Conservation (phyloP, 1,140 invertebrate genomes). For the Thaumetopoea pityocampa region DNA sequence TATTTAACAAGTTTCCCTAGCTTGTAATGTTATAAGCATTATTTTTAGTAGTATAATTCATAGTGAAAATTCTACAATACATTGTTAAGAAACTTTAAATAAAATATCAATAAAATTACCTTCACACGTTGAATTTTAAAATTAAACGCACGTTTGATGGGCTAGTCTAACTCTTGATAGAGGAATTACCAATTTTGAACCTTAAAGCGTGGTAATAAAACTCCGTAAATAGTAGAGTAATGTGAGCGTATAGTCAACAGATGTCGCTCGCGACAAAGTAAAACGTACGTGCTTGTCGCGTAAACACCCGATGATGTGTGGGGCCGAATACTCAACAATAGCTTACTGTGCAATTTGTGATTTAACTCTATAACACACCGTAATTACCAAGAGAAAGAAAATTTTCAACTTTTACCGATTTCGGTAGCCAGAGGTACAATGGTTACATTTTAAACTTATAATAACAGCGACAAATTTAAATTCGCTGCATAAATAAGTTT, state of each 20-base stretch:
- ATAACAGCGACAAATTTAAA: background rate
- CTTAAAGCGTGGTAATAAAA: slow-evolving; percentile 16
- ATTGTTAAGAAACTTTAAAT: slow-evolving; percentile 16
- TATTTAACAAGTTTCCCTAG: no score
- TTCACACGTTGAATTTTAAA: slow-evolving; percentile 47
- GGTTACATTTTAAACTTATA: slow-evolving; percentile 2
- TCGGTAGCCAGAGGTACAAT: slow-evolving; percentile 27
- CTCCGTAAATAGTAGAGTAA: background rate
- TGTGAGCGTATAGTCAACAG: slow-evolving; percentile 29
- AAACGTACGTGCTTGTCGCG: slow-evolving; percentile 56
- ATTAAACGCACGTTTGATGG: slow-evolving; percentile 34
- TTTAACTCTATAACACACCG: slow-evolving; percentile 59
- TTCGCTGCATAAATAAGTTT: no score
- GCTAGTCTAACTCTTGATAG: slow-evolving; percentile 16
- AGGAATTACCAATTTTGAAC: slow-evolving; percentile 13
- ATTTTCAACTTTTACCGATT: slow-evolving; percentile 48
- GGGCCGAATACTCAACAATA: slow-evolving; percentile 58
- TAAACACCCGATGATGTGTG: slow-evolving; percentile 67
- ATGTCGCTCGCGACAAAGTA: slow-evolving; percentile 69
- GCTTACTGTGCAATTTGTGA: slow-evolving; percentile 67
- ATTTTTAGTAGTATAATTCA: no score
- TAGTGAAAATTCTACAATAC: no score
- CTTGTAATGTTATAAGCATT: no score
- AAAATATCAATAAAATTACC: slow-evolving; percentile 44
- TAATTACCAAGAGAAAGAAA: slow-evolving; percentile 45